phyloP scores from a whole-genome alignment of 1,140 invertebrate species.

The Eubasilissa regina region DNA sequence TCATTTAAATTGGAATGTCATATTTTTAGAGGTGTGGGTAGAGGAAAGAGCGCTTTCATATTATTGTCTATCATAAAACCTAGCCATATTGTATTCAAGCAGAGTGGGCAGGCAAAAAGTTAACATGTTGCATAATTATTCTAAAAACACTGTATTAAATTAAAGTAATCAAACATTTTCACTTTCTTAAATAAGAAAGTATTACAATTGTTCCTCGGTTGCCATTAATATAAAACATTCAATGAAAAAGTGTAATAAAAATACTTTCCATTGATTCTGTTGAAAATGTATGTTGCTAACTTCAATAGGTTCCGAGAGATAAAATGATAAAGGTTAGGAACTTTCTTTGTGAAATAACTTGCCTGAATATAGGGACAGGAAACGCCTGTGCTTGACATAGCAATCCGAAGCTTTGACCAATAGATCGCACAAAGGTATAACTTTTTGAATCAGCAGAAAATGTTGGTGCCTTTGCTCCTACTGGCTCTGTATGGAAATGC shows the following conservation, averaged over 20 bases:
- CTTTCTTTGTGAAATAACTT: constrained; percentile 55
- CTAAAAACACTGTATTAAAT: too few relatives aligned
- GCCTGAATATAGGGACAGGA: constrained; percentile 82
- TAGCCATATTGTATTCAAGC: too few relatives aligned
- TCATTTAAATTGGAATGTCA: too few relatives aligned
- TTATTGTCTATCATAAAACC: too few relatives aligned
- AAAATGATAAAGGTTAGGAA: too few relatives aligned
- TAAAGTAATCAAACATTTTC: neutral
- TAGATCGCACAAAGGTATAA: constrained; percentile 73
- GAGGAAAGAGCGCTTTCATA: too few relatives aligned
- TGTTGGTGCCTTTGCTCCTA: constrained; percentile 78
- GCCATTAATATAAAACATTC: constrained; percentile 77
- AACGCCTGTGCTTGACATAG: constrained; percentile 80
- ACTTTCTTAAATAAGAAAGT: constrained; percentile 81
- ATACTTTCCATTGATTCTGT: constrained; percentile 69
- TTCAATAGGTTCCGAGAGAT: constrained; percentile 70
- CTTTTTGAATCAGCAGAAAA: constrained; percentile 79
- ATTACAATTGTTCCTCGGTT: constrained; percentile 74
- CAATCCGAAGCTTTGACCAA: constrained; percentile 70
- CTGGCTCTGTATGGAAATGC: constrained; percentile 75
- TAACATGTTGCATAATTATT: too few relatives aligned
- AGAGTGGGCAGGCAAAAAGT: too few relatives aligned
- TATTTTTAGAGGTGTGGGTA: too few relatives aligned
- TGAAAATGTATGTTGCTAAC: constrained; percentile 76
- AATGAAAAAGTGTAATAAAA: constrained; percentile 65